phyloP scores from a whole-genome alignment of 2,797 vertebrate genomes.

The Pitangus sulphuratus region DNA sequence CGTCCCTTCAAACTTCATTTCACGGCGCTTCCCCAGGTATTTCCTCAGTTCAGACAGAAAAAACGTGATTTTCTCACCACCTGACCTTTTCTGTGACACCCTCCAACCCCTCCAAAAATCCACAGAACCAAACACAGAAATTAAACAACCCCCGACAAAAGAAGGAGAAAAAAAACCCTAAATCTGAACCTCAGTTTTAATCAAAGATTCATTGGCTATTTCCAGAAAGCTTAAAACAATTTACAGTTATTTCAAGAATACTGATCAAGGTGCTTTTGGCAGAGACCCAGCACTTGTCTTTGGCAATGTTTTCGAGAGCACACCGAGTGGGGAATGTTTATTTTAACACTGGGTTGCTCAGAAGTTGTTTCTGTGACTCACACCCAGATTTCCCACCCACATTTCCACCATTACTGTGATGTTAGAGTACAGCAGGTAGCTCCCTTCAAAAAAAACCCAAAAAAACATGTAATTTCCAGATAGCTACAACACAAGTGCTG shows the following conservation, averaged over 20 bases:
- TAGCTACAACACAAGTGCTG: background rate
- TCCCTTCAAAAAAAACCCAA: background rate
- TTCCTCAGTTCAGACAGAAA: background rate
- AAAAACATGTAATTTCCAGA: background rate
- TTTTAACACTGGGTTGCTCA: background rate
- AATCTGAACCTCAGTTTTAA: background rate
- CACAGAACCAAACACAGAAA: too few relatives aligned
- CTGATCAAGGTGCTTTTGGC: background rate
- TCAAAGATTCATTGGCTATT: background rate
- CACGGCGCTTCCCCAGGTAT: background rate
- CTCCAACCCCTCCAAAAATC: background rate
- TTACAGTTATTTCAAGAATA: background rate
- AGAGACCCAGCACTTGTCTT: background rate
- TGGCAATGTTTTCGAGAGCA: background rate
- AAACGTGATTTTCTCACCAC: background rate
- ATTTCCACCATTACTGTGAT: background rate
- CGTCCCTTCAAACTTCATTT: background rate
- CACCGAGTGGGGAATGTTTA: background rate
- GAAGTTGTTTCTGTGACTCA: background rate
- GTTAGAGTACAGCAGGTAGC: too few relatives aligned
- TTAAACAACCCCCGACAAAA: background rate
- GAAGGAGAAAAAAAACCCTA: background rate
- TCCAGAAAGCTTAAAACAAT: background rate
- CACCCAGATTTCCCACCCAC: background rate
- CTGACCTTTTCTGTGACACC: background rate